phyloP scores from a whole-genome alignment of 53 echinoderm and acorn worm species.

The Astropecten irregularis region DNA sequence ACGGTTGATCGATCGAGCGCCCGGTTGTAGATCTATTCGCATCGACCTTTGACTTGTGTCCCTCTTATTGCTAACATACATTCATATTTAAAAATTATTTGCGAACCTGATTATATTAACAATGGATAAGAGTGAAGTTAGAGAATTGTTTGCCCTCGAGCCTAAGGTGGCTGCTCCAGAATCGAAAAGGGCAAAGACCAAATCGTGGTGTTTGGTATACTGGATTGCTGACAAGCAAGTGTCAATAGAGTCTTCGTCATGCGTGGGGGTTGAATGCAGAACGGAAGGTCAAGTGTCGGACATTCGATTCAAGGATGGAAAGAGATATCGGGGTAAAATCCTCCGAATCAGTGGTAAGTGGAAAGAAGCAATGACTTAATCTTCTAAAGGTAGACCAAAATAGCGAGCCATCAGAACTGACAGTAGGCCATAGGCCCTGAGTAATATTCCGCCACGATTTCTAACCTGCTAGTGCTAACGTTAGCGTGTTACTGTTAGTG shows the following conservation, averaged over 20 bases:
- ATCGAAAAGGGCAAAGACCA: background rate
- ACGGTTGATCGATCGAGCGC: too few relatives aligned
- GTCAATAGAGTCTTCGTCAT: background rate
- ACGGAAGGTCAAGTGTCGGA: background rate
- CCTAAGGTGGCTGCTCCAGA: background rate
- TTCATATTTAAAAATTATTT: background rate
- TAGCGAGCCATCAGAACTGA: too few relatives aligned
- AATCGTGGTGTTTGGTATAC: background rate
- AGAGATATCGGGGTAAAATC: conserved; percentile 5
- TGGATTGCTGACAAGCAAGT: background rate
- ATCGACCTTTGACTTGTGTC: too few relatives aligned
- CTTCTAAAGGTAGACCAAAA: too few relatives aligned
- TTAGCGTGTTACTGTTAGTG: too few relatives aligned
- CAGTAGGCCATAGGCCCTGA: too few relatives aligned
- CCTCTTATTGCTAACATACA: background rate
- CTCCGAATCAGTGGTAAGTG: background rate
- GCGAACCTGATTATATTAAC: background rate
- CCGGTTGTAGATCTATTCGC: too few relatives aligned
- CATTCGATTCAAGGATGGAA: background rate
- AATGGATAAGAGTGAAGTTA: background rate
- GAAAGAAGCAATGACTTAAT: too few relatives aligned
- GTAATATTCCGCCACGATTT: too few relatives aligned
- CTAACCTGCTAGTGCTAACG: too few relatives aligned
- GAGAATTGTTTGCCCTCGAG: background rate
- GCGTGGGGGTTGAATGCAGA: background rate